Percentiles rank a stretch among this genome's conserved stretches.
phyloP scores from a whole-genome alignment of 2,888 invertebrate species.

The Plebejus melissa region DNA sequence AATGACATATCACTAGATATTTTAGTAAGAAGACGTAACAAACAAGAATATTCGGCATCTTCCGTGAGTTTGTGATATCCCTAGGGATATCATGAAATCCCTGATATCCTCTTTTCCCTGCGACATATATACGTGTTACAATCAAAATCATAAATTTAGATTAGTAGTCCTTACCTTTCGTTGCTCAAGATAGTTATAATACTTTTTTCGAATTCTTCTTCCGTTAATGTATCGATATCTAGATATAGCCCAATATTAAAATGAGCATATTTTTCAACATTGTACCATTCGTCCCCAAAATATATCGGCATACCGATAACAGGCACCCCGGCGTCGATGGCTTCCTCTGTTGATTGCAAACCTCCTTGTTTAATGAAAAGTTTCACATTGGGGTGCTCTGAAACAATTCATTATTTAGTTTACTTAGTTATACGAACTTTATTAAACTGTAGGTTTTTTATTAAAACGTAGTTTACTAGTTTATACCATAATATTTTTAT shows the following conservation, averaged over 20 bases:
- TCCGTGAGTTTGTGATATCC: too few species aligned
- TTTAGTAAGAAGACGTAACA: too few species aligned
- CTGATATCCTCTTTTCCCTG: too few species aligned
- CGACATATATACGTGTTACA: too few species aligned
- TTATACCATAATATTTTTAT: too few species aligned
- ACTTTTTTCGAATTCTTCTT: conserved; percentile 37
- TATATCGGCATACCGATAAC: conserved; percentile 59
- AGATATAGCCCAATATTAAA: conserved; percentile 50
- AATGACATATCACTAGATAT: too few species aligned
- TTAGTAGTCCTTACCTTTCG: conserved; percentile 33
- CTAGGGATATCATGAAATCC: too few species aligned
- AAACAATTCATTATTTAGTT: conserved; percentile 26
- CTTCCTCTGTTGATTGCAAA: conserved; percentile 62
- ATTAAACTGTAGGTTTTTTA: too few species aligned
- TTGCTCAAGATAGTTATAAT: conserved; percentile 38
- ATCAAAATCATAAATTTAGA: too few species aligned
- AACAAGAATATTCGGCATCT: too few species aligned
- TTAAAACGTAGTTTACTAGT: too few species aligned
- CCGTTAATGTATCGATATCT: conserved; percentile 46
- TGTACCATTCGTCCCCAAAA: conserved; percentile 54
- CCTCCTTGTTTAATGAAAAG: conserved; percentile 69
- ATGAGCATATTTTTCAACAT: conserved; percentile 47
- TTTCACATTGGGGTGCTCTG: conserved; percentile 62
- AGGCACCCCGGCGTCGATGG: conserved; percentile 58
- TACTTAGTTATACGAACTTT: background rate